These are phyloP conservation scores for Limosa lapponica DNA, from an alignment of 2,797 vertebrate genomes.

Conservation along the genomic window DNA sequence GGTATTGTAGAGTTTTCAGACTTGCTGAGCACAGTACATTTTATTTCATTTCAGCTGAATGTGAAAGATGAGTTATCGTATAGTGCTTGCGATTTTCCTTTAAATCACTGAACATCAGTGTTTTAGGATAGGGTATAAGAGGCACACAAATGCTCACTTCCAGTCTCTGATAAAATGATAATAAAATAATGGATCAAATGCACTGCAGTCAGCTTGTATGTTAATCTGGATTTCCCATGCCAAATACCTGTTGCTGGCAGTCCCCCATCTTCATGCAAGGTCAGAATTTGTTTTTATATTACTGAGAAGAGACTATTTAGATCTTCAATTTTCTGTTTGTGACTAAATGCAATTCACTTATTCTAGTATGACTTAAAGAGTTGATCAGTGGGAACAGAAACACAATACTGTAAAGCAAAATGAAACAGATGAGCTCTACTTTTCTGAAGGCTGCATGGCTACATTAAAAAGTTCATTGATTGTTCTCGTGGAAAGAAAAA, in stretches of 20 bases:
- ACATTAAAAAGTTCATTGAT: background rate
- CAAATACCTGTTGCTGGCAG: background rate
- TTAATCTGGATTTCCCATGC: background rate
- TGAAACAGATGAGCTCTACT: background rate
- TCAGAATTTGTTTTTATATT: background rate
- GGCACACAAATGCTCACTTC: background rate
- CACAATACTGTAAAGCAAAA: background rate
- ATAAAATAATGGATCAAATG: background rate
- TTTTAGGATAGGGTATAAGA: background rate
- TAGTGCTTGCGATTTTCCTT: background rate
- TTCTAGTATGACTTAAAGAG: background rate
- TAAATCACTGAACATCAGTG: background rate
- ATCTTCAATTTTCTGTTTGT: background rate
- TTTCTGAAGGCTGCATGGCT: background rate
- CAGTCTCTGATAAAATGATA: background rate
- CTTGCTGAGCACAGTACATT: conserved; percentile 18
- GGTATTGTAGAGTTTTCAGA: background rate
- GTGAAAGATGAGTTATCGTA: background rate
- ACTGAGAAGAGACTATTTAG: background rate
- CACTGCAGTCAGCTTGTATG: background rate
- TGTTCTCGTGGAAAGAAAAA: background rate
- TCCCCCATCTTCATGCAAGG: background rate
- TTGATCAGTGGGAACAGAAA: background rate
- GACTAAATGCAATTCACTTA: background rate
- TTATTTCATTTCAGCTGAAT: conserved; percentile 24